Evolutionary conservation across 1,140 invertebrate species (phyloP), one percentile per base, ranked within the genome.

Genomic region (Vollenhovia emeryi): DNA sequence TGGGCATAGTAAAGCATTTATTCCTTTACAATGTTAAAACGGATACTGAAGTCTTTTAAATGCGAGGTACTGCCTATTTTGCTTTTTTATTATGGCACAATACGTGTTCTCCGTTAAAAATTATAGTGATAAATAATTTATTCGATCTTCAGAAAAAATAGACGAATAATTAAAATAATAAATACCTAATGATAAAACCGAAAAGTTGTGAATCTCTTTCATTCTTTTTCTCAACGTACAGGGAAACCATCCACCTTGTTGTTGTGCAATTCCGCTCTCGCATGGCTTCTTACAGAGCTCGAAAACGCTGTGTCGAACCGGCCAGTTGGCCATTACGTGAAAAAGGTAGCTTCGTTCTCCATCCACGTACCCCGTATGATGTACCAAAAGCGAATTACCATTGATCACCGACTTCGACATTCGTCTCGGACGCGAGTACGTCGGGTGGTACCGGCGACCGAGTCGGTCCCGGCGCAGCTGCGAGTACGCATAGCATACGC

Each of bases 311-410:
- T 52, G 60, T 18, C 24, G 43, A 33, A 18, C 59, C 50, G 9
- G 33, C 13, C 36, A 57, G n/a, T 1, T 11, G 27, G 3, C 5
- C 27, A 40, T 18, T 43, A 36, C 6, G 79, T 11, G 86, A 85
- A 87, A 87, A 88, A 87, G 80, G 48, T 76, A 76, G 21, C 45
- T 84, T 33, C 27, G 24, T 80, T 88, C 74, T 79, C 64, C 36
- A 57, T 84, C 30, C 71, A 76, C 69, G 55, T 84, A 75, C n/a
- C 33, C 57, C 43, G 71, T n/a, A n/a, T 9, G 57, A 18, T 33
- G 59, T 50, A 86, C 40, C 36, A 64, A 59, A 74, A 57, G 55
- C n/a, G 15, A 43, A 71, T 73, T 71, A 59, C 59, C 74, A 27
- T 69, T 84, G 62, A 86, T 76, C 59, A 45, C 45, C 79, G 66